phyloP scores from a whole-genome alignment of 1,140 invertebrate genomes.

The Panagrolaimus sp. region DNA sequence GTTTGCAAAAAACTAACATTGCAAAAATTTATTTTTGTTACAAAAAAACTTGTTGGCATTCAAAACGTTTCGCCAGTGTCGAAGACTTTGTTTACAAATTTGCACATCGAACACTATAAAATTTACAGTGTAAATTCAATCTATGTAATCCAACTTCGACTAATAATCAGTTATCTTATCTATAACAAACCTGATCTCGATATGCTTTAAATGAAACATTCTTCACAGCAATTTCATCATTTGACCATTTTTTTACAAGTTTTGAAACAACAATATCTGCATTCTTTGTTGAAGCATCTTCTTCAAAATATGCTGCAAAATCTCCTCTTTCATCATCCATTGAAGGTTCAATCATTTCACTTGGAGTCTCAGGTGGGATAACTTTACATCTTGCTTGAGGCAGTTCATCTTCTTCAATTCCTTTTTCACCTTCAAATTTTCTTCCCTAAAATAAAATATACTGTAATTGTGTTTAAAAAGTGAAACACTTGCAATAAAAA shows the following conservation, averaged over 20 bases:
- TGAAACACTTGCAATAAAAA: neutral
- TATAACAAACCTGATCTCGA: neutral
- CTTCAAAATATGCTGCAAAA: neutral
- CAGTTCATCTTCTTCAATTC: neutral
- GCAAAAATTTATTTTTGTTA: too few species aligned
- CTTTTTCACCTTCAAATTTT: neutral
- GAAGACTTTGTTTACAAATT: too few species aligned
- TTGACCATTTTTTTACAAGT: slow-evolving; percentile 1
- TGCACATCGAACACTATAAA: too few species aligned
- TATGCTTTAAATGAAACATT: neutral
- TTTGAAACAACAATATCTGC: neutral
- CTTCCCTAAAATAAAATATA: neutral
- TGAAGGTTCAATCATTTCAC: neutral
- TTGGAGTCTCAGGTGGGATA: neutral
- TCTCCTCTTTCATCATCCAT: neutral
- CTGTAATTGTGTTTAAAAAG: too few species aligned
- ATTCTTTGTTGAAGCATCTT: neutral
- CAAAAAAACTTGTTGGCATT: too few species aligned
- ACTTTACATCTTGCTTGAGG: neutral
- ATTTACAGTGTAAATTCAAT: too few species aligned
- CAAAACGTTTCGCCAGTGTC: too few species aligned
- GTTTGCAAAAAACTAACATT: too few species aligned
- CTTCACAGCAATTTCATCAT: slow-evolving; percentile 7
- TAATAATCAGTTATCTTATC: too few species aligned
- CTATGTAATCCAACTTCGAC: too few species aligned